Evolutionary conservation across 2,797 vertebrate genomes (phyloP).

Genomic region (Epinephelus coioides): DNA sequence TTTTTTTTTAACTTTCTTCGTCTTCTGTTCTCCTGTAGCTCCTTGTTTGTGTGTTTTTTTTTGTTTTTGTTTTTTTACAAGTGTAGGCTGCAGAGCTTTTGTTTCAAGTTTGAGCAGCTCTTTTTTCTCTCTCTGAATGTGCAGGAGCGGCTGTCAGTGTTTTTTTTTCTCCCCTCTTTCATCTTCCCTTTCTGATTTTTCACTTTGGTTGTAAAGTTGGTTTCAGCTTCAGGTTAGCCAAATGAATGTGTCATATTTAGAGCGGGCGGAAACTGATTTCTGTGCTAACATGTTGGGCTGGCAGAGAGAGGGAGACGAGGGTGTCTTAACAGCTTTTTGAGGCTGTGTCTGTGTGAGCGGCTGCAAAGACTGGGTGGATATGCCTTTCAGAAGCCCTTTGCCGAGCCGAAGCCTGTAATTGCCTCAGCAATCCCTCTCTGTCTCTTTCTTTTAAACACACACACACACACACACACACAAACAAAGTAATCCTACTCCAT

Average conservation of each 20-base stretch:
- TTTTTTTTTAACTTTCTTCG: conserved; percentile 74
- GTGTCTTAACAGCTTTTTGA: conserved; percentile 65
- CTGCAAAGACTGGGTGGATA: conserved; percentile 84
- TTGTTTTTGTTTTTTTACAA: background rate
- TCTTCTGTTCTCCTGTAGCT: conserved; percentile 48
- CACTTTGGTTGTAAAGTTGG: conserved; percentile 14
- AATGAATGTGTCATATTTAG: conserved; percentile 47
- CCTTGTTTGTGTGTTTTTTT: background rate
- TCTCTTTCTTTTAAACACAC: conserved; percentile 69
- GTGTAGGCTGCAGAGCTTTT: conserved; percentile 21
- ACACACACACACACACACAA: conserved; percentile 43
- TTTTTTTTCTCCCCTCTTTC: conserved; percentile 7
- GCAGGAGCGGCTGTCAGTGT: conserved; percentile 49
- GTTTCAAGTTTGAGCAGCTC: conserved; percentile 44
- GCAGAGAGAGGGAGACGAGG: conserved; percentile 37
- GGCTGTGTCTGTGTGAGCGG: conserved; percentile 67
- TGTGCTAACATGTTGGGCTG: conserved; percentile 60
- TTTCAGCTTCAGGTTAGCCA: conserved; percentile 31
- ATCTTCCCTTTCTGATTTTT: conserved; percentile 37
- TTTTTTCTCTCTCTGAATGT: conserved; percentile 48
- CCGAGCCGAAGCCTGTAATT: conserved; percentile 87
- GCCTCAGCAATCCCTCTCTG: conserved; percentile 74
- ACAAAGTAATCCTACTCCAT: conserved; percentile 59
- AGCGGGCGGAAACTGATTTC: conserved; percentile 50
- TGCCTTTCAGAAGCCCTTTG: conserved; percentile 81